Base-by-base conservation (phyloP, 2,797 vertebrate species). In the Catharus ustulatus region DNA sequence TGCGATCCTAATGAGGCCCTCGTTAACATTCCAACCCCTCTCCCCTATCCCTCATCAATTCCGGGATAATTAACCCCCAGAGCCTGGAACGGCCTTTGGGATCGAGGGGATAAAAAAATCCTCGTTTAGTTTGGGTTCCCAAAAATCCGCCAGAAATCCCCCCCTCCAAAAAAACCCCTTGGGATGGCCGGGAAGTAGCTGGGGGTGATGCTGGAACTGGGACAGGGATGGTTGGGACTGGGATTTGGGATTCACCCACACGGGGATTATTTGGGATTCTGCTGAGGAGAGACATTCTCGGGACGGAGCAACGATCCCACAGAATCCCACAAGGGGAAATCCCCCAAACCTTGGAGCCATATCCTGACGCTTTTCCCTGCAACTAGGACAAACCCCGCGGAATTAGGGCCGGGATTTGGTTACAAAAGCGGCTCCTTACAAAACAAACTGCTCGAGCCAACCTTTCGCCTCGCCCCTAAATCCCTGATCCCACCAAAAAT, bases 141-240 rank as follows among this genome's bases (percentile, higher is more conserved):
- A 13, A 49, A 52, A 48, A n/a, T 5, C 0, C 0, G 0, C 22
- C 27, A 14, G 26, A 51, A 48, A 74, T 20, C 14, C 43, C 27
- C 1, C 11, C 38, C 46, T 74, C 98, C 98, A 97, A 80, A 89
- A 95, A 86, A 98, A 26, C 84, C 94, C 7, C 1, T 5, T 5
- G 43, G 21, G 19, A 30, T 10, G 9, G 43, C 2, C 0, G 4
- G 15, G 32, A 15, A 54, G 15, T 30, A 13, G 19, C 24, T 13
- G 27, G 15, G 87, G 54, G 27, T 51, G 49, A 51, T 6, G 9
- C 9, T 51, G 49, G 27, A 18, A 11, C 29, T 4, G 49, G 16
- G 49, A 51, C 16, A 32, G 43, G 21, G 7, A 46, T 10, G 15
- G 34, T 23, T 1, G 3, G 27, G 23, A 63, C 6, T 2, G n/a